Evolutionary conservation across 2,797 vertebrate species (phyloP).

Genomic region (Sebastes steindachneri): DNA sequence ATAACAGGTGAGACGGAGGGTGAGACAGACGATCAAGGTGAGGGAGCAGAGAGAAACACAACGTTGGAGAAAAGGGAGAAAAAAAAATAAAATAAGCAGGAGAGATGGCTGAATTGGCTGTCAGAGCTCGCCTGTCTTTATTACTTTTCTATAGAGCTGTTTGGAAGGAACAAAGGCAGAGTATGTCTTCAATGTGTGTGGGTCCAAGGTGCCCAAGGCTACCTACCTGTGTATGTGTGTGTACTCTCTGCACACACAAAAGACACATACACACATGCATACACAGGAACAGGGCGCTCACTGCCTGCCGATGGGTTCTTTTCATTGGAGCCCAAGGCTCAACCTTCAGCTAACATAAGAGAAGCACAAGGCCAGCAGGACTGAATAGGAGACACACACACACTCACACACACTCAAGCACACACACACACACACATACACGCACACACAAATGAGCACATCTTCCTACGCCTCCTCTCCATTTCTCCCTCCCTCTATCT

Average conservation of each 20-base stretch:
- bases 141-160: slow-evolving; percentile 75
- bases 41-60: slow-evolving; percentile 22
- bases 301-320: slow-evolving; percentile 73
- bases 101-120: slow-evolving; percentile 56
- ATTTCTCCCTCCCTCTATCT: not conserved
- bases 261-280: slow-evolving; percentile 2
- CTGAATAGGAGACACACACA: slow-evolving; percentile 54
- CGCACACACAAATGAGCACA: slow-evolving; percentile 29
- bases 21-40: slow-evolving; percentile 36
- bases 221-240: slow-evolving; percentile 27
- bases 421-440: not conserved
- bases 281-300: slow-evolving; percentile 49
- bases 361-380: slow-evolving; percentile 76
- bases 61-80: not conserved
- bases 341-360: slow-evolving; percentile 81
- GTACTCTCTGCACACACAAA: not conserved
- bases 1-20: not conserved
- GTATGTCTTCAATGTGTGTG: slow-evolving; percentile 67
- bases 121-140: slow-evolving; percentile 73
- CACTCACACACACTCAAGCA: slow-evolving; percentile 15
- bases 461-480: slow-evolving; percentile 44
- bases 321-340: slow-evolving; percentile 77
- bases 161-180: slow-evolving; percentile 73
- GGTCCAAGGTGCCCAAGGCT: slow-evolving; percentile 72
- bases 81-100: slow-evolving; percentile 46